phyloP scores from a whole-genome alignment of 2,888 invertebrate genomes.

The Tortrix viridana region DNA sequence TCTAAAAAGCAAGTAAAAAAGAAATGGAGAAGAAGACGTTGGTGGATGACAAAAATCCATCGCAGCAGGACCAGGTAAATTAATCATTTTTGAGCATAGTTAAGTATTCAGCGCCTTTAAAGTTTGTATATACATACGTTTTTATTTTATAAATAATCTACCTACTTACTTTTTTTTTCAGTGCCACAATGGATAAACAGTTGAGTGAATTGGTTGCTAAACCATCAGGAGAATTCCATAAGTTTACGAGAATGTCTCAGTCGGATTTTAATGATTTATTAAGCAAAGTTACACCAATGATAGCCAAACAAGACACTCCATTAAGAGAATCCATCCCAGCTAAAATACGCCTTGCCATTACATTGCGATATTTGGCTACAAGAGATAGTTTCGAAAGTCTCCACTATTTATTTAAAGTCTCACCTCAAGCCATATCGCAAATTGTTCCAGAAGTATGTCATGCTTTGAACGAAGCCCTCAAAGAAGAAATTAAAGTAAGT shows the following conservation, averaged over 20 bases:
- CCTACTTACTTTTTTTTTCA: constrained; percentile 25
- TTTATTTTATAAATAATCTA: constrained; percentile 9
- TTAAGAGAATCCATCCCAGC: no score
- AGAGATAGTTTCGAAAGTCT: no score
- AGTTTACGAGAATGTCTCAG: constrained; percentile 42
- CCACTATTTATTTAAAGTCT: no score
- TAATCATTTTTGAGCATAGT: constrained; percentile 9
- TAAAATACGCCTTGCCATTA: no score
- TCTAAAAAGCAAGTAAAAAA: constrained; percentile 17
- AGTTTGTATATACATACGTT: constrained; percentile 14
- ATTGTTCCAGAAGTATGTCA: no score
- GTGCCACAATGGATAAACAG: constrained; percentile 38
- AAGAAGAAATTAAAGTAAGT: no score
- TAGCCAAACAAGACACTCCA: no score
- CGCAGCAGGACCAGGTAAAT: constrained; percentile 37
- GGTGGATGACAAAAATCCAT: constrained; percentile 40
- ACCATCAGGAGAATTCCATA: constrained; percentile 41
- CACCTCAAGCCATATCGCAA: no score
- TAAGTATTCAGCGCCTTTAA: constrained; percentile 6
- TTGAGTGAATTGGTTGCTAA: constrained; percentile 41
- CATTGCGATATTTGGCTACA: no score
- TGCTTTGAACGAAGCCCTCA: no score
- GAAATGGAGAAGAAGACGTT: constrained; percentile 32
- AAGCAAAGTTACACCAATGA: no score
- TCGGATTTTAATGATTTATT: no score